Base-by-base conservation (phyloP, 2,888 invertebrate genomes). In the Apeira syringaria region DNA sequence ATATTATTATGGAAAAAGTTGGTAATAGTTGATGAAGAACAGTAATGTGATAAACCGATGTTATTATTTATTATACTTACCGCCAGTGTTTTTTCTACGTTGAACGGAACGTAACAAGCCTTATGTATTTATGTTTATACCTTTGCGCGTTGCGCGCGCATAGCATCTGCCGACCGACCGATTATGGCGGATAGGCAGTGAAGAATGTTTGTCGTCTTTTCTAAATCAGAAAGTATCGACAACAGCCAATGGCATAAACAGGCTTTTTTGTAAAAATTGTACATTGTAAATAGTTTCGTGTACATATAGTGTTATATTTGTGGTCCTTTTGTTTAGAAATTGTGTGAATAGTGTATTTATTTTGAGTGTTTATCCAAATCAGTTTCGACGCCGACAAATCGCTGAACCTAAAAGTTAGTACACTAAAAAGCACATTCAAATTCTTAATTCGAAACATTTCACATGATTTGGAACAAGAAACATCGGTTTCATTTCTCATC, bases 231-330 rank as follows among this genome's bases (percentile, higher is more conserved):
- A 87, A 91, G 90, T 91, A 92, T 92, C 92, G 90, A 90, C 86
- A 79, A 80, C 88, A 91, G 90, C 92, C 91, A 91, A 93, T 93
- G 92, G 92, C 92, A 87, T 93, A 92, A 92, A 84, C 79, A 85
- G 85, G 80, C 83, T 85, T 89, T 91, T 88, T 85, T 91, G 90
- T 91, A 90, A 88, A 90, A 91, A 91, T 90, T 92, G 92, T 92
- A 92, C 91, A 92, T 93, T 93, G 93, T 93, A 93, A 92, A 93
- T 93, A 93, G 92, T 92, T 90, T 85, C 81, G 91, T 93, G 93
- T 93, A 93, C 91, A 93, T 93, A 92, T 92, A 93, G 93, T 92
- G 88, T 92, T 92, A 92, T 92, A 92, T 92, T 92, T 92, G 88
- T 90, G 91, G 85, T 79, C 77, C 90, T 91, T 91, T 86, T 90